Evolutionary conservation across 1,140 invertebrate species (phyloP).

Genomic region (Cotesia glomerata): DNA sequence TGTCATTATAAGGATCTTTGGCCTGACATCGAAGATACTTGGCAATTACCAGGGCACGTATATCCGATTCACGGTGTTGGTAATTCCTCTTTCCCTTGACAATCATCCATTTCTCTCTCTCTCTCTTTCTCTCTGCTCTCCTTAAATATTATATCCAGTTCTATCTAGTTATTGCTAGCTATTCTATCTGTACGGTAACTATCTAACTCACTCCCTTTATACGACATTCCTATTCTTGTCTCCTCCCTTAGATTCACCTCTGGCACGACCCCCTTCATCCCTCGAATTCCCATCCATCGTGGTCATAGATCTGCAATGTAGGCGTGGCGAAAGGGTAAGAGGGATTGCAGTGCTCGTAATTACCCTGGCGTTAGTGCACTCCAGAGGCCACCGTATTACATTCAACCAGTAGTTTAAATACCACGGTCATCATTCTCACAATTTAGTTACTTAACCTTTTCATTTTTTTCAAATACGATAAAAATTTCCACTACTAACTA

Average conservation of each 20-base stretch:
- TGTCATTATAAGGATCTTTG: too few species aligned
- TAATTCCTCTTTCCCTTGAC: constrained; percentile 23
- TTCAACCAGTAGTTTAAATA: constrained; percentile 6
- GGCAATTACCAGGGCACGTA: constrained; percentile 18
- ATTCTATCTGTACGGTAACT: too few species aligned
- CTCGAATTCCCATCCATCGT: constrained; percentile 43
- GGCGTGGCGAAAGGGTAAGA: constrained; percentile 34
- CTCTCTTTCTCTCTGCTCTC: constrained; percentile 18
- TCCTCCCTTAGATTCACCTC: not conserved
- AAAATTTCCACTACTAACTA: too few species aligned
- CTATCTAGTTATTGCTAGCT: too few species aligned
- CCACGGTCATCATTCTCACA: too few species aligned
- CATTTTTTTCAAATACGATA: too few species aligned
- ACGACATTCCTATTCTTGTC: constrained; percentile 25
- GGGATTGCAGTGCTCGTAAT: constrained; percentile 45
- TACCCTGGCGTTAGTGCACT: constrained; percentile 51
- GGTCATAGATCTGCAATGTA: constrained; percentile 51
- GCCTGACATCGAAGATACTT: not conserved
- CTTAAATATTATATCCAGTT: not conserved
- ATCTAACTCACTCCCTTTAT: not conserved
- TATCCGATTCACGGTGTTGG: constrained; percentile 12
- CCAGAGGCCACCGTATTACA: constrained; percentile 41
- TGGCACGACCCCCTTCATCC: constrained; percentile 8
- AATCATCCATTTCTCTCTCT: constrained; percentile 25
- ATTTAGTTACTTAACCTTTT: too few species aligned